Evolutionary conservation across 2,888 invertebrate species (phyloP), one percentile per base, ranked within the genome.

Genomic region (Xanthorhoe designata): DNA sequence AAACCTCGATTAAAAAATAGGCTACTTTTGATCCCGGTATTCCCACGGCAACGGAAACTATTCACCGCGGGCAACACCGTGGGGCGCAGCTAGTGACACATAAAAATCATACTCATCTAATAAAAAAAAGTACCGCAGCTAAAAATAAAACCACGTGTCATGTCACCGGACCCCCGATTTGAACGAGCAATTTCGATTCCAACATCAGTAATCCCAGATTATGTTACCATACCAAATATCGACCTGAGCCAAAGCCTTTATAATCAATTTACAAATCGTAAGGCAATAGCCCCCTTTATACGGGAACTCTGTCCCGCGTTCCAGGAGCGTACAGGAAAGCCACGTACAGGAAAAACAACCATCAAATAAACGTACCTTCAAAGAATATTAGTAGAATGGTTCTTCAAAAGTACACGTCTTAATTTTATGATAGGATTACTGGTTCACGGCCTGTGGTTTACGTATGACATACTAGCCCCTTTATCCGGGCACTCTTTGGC

Each of bases 361-460:
- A 42, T 38, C 10, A 38, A 38, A 42, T 13, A 13, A 9, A 42
- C 13, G 13, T 0, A 42, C 4, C 1, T 13, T 42, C 38, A 42
- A 42, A 42, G 13, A 13, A 13, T 42, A 42, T 42, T 42, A 42
- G 13, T 42, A 42, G 38, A 42, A 42, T 42, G 38, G 38, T 74
- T 70, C 60, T 73, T 78, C 77, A 75, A 73, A 75, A 71, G 78
- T 77, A 77, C 71, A 77, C 70, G 74, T 81, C 78, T 77, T 73
- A 76, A 71, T 77, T 81, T 78, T 78, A 74, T 79, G 74, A 72
- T 72, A 70, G 71, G 67, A 71, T 71, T 71, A 72, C 47, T 74
- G 74, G 56, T 69, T 68, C 72, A 64, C 66, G 57, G 61, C 66
- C 61, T 67, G 73, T 73, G 73, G 73, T 70, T 73, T 70, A 72